Percentiles rank a stretch among this genome's conserved stretches.
Evolutionary conservation across 2,888 invertebrate genomes (phyloP).

Genomic region (Chelonus formosanus): DNA sequence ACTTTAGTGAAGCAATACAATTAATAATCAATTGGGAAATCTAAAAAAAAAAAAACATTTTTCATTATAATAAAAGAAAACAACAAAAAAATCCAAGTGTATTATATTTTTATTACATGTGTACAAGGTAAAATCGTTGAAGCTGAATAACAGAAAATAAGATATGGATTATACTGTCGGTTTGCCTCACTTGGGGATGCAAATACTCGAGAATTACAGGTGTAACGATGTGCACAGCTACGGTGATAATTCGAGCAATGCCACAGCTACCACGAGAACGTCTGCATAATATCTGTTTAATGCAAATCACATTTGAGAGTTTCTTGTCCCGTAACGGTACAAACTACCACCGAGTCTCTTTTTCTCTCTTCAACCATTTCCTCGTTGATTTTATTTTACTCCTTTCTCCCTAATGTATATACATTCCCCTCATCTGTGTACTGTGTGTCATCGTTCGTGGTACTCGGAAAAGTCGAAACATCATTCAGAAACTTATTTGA

Average conservation of each 20-base stretch:
- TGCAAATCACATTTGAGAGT: slow-evolving; percentile 61
- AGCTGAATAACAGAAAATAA: not conserved
- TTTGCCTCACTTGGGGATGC: slow-evolving; percentile 23
- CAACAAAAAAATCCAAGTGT: too few relatives aligned
- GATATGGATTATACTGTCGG: slow-evolving; percentile 1
- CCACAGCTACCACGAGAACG: slow-evolving; percentile 24
- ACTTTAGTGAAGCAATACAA: too few relatives aligned
- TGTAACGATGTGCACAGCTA: slow-evolving; percentile 37
- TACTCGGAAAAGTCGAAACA: too few relatives aligned
- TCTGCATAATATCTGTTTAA: slow-evolving; percentile 54
- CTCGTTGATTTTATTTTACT: too few relatives aligned
- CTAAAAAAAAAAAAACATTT: too few relatives aligned
- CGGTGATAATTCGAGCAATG: slow-evolving; percentile 18
- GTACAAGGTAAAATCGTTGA: not conserved
- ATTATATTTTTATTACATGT: too few relatives aligned
- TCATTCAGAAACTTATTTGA: too few relatives aligned
- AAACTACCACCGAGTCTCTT: slow-evolving; percentile 32
- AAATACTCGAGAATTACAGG: slow-evolving; percentile 35
- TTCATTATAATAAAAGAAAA: too few relatives aligned
- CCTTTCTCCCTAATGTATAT: too few relatives aligned
- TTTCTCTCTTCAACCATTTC: slow-evolving; percentile 1
- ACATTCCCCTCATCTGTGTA: too few relatives aligned
- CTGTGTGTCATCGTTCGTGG: too few relatives aligned
- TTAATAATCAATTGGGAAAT: too few relatives aligned
- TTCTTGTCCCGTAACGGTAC: slow-evolving; percentile 46